Evolutionary conservation across 2,797 vertebrate genomes (phyloP).

Genomic region (Urophycis tenuis): DNA sequence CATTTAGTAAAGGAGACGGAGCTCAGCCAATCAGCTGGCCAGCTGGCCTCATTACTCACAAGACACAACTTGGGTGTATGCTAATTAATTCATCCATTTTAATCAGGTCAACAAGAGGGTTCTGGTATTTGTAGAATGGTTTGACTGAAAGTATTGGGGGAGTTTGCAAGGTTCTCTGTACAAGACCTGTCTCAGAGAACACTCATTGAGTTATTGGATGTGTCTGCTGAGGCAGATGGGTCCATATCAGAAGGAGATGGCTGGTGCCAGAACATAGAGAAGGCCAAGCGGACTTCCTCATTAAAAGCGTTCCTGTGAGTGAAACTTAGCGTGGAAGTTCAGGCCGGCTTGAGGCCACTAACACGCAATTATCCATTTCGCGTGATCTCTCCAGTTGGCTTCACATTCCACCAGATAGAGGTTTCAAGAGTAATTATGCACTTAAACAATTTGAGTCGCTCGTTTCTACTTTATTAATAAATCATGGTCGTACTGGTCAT

Average conservation of each 20-base stretch:
- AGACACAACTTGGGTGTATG: conserved; percentile 53
- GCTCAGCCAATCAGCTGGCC: conserved; percentile 40
- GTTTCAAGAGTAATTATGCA: neutral
- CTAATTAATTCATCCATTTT: conserved; percentile 66
- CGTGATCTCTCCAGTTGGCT: conserved; percentile 3
- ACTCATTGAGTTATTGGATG: conserved; percentile 54
- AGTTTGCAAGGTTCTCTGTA: conserved; percentile 38
- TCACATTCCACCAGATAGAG: neutral
- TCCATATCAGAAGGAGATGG: conserved; percentile 28
- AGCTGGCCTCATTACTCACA: conserved; percentile 64
- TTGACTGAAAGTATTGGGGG: conserved; percentile 34
- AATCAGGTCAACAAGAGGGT: conserved; percentile 60
- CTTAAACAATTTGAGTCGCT: neutral
- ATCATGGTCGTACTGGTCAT: neutral
- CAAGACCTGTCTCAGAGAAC: conserved; percentile 38
- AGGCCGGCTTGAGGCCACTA: conserved; percentile 21
- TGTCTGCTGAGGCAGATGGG: conserved; percentile 39
- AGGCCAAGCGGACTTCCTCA: conserved; percentile 28
- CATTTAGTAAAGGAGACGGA: neutral
- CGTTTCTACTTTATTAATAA: neutral
- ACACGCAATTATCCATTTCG: conserved; percentile 17
- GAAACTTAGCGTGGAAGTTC: conserved; percentile 8
- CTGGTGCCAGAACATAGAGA: conserved; percentile 20
- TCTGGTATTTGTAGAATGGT: conserved; percentile 49
- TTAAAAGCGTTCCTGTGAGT: conserved; percentile 31